Conservation (phyloP, 2,113 vertebrate species). For the Serilophus lunatus region DNA sequence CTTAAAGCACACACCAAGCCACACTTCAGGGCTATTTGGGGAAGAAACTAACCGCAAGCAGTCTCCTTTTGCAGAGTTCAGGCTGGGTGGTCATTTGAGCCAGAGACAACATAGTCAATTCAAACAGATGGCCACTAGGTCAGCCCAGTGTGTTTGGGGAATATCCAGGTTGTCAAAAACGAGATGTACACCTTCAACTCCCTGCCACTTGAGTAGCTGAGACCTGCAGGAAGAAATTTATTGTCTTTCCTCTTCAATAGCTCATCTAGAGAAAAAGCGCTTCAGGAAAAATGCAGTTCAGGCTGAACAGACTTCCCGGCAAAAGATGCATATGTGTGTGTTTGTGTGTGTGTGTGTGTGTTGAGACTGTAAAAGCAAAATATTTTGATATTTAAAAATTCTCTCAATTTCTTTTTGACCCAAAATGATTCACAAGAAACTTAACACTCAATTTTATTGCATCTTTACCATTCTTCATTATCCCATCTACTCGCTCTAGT, state of each 20-base stretch:
- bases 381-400: neutral
- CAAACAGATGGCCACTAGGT: conserved; percentile 27
- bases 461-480: neutral
- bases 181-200: neutral
- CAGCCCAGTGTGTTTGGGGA: neutral
- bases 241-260: neutral
- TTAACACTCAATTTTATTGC: neutral
- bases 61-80: neutral
- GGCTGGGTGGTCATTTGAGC: conserved; percentile 42
- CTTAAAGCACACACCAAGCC: neutral
- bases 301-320: neutral
- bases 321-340: neutral
- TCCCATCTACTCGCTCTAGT: neutral
- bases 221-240: neutral
- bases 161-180: neutral
- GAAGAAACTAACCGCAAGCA: conserved; percentile 17
- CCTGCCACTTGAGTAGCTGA: neutral
- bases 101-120: conserved; percentile 16
- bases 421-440: neutral
- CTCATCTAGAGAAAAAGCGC: neutral
- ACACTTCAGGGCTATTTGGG: conserved; percentile 32
- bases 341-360: too few species aligned
- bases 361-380: neutral
- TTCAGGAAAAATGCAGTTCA: neutral
- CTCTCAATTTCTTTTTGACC: neutral